phyloP scores from a whole-genome alignment of 1,140 invertebrate species.

The Notospermus geniculatus region DNA sequence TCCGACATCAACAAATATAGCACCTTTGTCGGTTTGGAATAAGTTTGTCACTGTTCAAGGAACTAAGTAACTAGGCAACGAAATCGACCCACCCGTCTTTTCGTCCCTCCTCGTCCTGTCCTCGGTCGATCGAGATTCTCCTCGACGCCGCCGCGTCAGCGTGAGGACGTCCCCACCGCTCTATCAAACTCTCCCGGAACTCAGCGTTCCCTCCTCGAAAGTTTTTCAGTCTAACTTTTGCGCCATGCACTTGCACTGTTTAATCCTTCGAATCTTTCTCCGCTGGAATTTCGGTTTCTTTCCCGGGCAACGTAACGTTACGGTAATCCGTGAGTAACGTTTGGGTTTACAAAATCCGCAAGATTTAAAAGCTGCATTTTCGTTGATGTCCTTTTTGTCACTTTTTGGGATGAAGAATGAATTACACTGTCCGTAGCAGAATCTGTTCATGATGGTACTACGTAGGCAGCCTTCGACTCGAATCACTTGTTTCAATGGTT shows the following conservation, averaged over 20 bases:
- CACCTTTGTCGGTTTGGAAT: too few species aligned
- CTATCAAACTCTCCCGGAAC: too few species aligned
- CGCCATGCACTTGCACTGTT: conserved; percentile 65
- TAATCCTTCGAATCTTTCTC: conserved; percentile 64
- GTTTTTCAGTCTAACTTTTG: conserved; percentile 15
- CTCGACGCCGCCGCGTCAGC: too few species aligned
- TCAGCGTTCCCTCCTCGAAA: too few species aligned
- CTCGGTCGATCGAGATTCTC: too few species aligned
- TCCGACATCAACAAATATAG: too few species aligned
- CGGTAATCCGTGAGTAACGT: conserved; percentile 63
- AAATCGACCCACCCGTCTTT: too few species aligned
- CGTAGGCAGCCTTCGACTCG: conserved; percentile 65
- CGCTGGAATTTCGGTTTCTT: conserved; percentile 59
- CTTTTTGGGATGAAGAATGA: conserved; percentile 70
- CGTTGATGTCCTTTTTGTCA: conserved; percentile 26
- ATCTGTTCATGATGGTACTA: conserved; percentile 65
- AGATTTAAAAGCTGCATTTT: conserved; percentile 63
- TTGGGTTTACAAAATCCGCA: conserved; percentile 69
- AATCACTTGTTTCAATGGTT: conserved; percentile 66
- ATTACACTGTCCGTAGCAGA: conserved; percentile 75
- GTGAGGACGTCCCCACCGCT: too few species aligned
- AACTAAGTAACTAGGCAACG: too few species aligned
- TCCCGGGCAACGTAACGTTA: conserved; percentile 65
- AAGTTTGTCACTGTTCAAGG: too few species aligned
- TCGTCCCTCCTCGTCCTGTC: too few species aligned